Percentiles rank a stretch among this genome's conserved stretches.
Conservation (phyloP, 2,113 vertebrate species). For the Solea solea region DNA sequence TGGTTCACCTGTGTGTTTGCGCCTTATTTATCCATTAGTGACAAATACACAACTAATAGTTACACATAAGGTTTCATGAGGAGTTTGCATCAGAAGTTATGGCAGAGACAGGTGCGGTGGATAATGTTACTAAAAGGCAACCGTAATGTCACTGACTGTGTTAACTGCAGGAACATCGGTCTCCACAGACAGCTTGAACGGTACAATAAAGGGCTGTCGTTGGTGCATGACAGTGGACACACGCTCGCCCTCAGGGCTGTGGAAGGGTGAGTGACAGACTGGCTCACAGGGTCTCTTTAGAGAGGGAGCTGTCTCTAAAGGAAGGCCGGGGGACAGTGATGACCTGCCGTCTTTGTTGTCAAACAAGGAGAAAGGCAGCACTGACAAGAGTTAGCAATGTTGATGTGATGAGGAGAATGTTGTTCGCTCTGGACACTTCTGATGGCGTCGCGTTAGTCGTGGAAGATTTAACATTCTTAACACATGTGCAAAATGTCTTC, state of each 20-base stretch:
- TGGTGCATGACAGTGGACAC: not conserved
- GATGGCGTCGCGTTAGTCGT: not conserved
- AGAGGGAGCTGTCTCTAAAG: not conserved
- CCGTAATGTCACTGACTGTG: not conserved
- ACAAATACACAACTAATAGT: no score
- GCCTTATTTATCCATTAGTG: no score
- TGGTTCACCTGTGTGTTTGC: no score
- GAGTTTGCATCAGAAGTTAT: no score
- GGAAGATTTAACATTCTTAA: not conserved
- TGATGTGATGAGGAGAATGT: not conserved
- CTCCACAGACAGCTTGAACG: not conserved
- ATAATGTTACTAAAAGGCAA: no score
- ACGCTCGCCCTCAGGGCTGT: not conserved
- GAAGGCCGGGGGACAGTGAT: not conserved
- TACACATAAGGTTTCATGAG: no score
- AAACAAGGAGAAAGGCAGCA: not conserved
- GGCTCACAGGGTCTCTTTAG: not conserved
- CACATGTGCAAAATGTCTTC: no score
- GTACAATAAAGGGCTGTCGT: not conserved
- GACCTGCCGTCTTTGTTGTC: not conserved
- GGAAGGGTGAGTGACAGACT: not conserved
- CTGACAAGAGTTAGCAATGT: not conserved
- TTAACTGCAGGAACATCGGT: not conserved
- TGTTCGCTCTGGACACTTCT: no score
- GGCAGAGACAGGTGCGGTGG: no score